Evolutionary conservation across 2,888 invertebrate genomes (phyloP).

Genomic region (Hydropsyche betteni): DNA sequence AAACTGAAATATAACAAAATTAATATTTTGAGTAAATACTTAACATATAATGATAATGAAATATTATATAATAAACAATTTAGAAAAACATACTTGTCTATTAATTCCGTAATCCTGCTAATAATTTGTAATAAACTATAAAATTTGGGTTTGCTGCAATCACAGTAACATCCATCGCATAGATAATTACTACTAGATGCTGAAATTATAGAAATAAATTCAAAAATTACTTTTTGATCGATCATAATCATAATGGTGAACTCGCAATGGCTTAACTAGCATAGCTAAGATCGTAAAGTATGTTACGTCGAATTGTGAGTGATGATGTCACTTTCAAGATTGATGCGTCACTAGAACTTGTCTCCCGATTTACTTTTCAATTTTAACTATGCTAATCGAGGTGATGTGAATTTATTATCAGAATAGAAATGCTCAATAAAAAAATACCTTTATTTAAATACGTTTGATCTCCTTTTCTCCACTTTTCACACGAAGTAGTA

Average conservation of each 20-base stretch:
- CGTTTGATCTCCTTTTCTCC: background rate
- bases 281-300: too few species aligned
- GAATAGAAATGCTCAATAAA: background rate
- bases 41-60: background rate
- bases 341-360: too few species aligned
- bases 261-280: too few species aligned
- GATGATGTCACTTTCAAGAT: too few species aligned
- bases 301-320: too few species aligned
- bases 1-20: slow-evolving; percentile 41
- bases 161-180: slow-evolving; percentile 45
- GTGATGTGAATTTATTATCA: background rate
- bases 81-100: slow-evolving; percentile 34
- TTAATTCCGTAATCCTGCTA: slow-evolving; percentile 22
- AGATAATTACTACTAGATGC: slow-evolving; percentile 8
- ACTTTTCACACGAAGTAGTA: slow-evolving; percentile 1
- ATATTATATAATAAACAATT: background rate
- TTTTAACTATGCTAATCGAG: too few species aligned
- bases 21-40: background rate
- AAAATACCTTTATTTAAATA: slow-evolving; percentile 7
- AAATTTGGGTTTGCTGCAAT: slow-evolving; percentile 42
- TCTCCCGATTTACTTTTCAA: too few species aligned
- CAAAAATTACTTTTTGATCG: background rate
- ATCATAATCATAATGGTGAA: background rate
- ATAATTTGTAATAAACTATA: slow-evolving; percentile 33
- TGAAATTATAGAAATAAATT: background rate